Conservation (phyloP, 1,140 invertebrate species). For the Leptinotarsa lineolata region DNA sequence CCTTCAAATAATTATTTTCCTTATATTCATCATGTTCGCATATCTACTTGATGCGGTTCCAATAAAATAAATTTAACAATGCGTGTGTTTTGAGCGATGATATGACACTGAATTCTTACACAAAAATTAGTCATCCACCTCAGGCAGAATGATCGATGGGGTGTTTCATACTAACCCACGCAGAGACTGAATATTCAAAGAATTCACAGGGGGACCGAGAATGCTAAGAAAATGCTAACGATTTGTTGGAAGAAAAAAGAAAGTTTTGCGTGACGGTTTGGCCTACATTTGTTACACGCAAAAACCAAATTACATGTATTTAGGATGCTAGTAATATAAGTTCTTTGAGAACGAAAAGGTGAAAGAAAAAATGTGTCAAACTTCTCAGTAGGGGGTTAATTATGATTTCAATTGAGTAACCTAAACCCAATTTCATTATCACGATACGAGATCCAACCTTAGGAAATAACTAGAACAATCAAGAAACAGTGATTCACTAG, state of each 20-base stretch:
- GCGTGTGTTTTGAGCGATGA: background rate
- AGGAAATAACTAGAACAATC: background rate
- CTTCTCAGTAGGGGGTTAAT: background rate
- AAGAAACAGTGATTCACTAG: background rate
- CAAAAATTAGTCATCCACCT: background rate
- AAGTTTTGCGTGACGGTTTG: conserved; percentile 6
- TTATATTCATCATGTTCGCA: no score
- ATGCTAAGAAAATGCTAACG: background rate
- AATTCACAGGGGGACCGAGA: background rate
- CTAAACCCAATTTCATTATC: background rate
- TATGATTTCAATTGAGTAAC: background rate
- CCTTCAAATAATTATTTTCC: no score
- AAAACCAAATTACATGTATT: conserved; percentile 4
- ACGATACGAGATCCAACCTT: background rate
- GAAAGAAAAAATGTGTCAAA: background rate
- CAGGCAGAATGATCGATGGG: background rate
- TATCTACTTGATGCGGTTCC: no score
- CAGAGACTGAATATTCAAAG: background rate
- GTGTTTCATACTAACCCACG: background rate
- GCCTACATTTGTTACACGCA: conserved; percentile 25
- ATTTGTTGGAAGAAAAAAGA: background rate
- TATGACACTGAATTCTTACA: background rate
- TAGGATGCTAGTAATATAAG: background rate
- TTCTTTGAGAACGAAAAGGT: background rate
- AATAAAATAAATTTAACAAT: background rate